These are phyloP conservation scores for Blastomussa wellsi DNA, from an alignment of 92 coral and sea anemone genomes.

Conservation along the genomic window DNA sequence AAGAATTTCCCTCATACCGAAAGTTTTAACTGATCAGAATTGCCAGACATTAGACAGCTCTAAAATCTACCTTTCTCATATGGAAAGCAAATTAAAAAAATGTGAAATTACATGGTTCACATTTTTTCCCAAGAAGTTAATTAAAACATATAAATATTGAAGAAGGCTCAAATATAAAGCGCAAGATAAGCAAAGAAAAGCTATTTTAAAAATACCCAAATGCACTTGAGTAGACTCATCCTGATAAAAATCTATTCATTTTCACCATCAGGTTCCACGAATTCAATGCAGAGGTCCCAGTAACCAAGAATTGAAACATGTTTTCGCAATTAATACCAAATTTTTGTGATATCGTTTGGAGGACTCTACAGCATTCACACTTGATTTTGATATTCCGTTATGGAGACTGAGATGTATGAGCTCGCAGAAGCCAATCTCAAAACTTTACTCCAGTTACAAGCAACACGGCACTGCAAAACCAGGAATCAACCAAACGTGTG, in stretches of 20 bases:
- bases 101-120: not conserved
- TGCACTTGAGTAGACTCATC: no score
- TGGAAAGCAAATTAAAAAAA: not conserved
- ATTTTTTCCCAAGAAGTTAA: not conserved
- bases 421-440: not conserved
- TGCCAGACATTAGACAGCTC: not conserved
- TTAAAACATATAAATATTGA: not conserved
- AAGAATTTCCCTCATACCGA: not conserved
- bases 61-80: conserved; percentile 10
- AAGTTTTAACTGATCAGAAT: not conserved
- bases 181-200: not conserved
- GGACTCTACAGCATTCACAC: not conserved
- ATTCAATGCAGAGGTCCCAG: no score
- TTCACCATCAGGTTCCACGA: no score
- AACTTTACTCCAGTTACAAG: not conserved
- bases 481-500: not conserved
- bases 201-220: no score
- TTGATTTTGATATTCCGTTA: not conserved
- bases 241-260: no score
- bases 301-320: not conserved
- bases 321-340: not conserved
- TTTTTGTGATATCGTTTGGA: not conserved
- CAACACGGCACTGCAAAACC: no score
- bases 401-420: not conserved
- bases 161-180: not conserved